Percentiles rank a stretch among this genome's conserved stretches.
These are phyloP conservation scores for Holothuria glaberrima DNA, from an alignment of 35 echinoderm and acorn worm species.

Conservation along the genomic window DNA sequence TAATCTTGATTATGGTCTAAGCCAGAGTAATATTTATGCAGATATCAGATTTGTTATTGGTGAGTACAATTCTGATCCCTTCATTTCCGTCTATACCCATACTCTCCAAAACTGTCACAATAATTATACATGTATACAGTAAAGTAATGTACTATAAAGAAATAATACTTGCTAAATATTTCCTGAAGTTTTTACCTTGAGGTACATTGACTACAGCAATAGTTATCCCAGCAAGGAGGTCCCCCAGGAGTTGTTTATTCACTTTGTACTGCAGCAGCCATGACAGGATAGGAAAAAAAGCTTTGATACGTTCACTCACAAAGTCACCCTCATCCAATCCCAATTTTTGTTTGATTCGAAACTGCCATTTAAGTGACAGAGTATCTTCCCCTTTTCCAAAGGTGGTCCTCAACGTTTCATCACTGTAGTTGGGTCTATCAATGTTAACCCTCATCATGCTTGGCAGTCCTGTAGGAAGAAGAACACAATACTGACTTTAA, in stretches of 20 bases:
- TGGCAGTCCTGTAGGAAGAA: not conserved
- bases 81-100: too few species aligned
- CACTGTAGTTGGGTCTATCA: constrained; percentile 15
- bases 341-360: constrained; percentile 10
- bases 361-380: constrained; percentile 2
- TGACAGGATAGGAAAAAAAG: constrained; percentile 24
- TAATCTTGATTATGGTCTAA: too few species aligned
- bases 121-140: too few species aligned
- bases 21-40: too few species aligned
- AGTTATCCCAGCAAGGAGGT: constrained; percentile 41
- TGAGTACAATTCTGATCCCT: too few species aligned
- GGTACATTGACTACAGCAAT: constrained; percentile 39
- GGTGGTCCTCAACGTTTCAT: not conserved
- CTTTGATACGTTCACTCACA: not conserved
- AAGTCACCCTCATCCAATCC: not conserved
- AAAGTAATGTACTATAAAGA: too few species aligned
- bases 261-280: constrained; percentile 31
- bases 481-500: too few species aligned
- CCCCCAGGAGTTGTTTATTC: not conserved
- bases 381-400: not conserved
- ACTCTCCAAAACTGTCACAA: too few species aligned
- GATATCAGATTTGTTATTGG: too few species aligned
- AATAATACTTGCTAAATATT: too few species aligned
- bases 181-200: not conserved
- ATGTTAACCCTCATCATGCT: constrained; percentile 10